phyloP scores from a whole-genome alignment of 2,113 vertebrate genomes.

The Chiloscyllium plagiosum region DNA sequence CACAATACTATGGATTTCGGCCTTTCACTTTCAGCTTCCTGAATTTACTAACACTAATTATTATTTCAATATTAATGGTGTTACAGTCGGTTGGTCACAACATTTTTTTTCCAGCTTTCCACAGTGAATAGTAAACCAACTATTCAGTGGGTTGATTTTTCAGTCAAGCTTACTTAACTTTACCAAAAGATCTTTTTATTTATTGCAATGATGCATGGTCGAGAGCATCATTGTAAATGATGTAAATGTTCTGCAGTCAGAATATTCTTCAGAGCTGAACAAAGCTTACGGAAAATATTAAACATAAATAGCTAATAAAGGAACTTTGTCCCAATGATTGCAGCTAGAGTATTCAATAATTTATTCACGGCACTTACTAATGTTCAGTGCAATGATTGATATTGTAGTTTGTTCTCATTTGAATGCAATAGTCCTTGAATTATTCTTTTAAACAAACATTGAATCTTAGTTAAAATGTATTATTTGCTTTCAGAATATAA shows the following conservation, averaged over 20 bases:
- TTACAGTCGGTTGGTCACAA: background rate
- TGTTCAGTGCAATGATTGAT: background rate
- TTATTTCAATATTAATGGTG: slow-evolving; percentile 16
- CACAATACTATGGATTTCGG: background rate
- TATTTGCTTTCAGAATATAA: background rate
- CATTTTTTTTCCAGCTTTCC: background rate
- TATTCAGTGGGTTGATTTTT: background rate
- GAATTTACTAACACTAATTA: background rate
- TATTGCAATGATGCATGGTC: background rate
- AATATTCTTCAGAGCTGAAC: background rate
- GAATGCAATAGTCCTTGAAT: background rate
- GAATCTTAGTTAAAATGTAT: background rate
- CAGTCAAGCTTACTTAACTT: slow-evolving; percentile 22
- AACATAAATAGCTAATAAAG: background rate
- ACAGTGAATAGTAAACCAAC: background rate
- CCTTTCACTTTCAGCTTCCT: slow-evolving; percentile 6
- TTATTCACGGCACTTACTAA: background rate
- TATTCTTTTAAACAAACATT: background rate
- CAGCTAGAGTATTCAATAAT: background rate
- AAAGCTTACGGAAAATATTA: background rate
- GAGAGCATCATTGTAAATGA: too few species aligned
- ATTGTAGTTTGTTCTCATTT: background rate
- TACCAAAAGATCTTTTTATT: background rate
- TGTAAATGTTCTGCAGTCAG: background rate
- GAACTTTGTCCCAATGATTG: background rate